A percentile compares a stretch with the other conserved stretches of the same genome.
Conservation (phyloP, 2,888 invertebrate genomes). For the Dendrolimus pini region DNA sequence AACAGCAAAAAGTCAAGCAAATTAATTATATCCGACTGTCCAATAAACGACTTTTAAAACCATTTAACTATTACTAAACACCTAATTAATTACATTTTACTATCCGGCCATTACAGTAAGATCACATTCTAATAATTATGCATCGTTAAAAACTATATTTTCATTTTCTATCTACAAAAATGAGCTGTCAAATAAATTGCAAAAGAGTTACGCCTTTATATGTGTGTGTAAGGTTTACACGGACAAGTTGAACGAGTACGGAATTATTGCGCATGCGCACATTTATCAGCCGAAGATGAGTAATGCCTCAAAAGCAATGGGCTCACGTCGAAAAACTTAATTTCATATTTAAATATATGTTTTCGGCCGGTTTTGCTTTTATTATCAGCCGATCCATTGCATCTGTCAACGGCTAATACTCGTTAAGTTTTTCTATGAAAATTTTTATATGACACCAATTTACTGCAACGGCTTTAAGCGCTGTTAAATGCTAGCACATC, state of each 20-base stretch:
- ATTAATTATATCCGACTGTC: neutral
- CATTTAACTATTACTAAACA: neutral
- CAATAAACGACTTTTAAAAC: neutral
- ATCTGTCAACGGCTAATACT: too few species aligned
- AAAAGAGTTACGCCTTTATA: constrained; percentile 4
- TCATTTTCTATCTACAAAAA: constrained; percentile 15
- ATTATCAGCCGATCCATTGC: too few species aligned
- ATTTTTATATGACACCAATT: too few species aligned
- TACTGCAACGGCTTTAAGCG: too few species aligned
- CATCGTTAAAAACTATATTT: too few species aligned
- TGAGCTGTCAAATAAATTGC: constrained; percentile 4
- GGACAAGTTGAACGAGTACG: constrained; percentile 62
- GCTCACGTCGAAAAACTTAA: constrained; percentile 67
- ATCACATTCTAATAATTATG: too few species aligned
- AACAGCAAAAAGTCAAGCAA: neutral
- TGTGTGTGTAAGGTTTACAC: constrained; percentile 45
- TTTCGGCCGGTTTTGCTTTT: constrained; percentile 34
- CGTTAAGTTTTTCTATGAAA: too few species aligned
- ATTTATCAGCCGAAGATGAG: constrained; percentile 66
- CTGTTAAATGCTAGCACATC: too few species aligned
- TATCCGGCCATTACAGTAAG: neutral
- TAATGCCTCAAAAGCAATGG: constrained; percentile 63
- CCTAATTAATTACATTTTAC: constrained; percentile 9
- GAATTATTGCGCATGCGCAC: constrained; percentile 65
- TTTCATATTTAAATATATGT: constrained; percentile 67